Evolutionary conservation across 1,140 invertebrate species (phyloP), one percentile per base, ranked within the genome.

Genomic region (Pectinophora gossypiella): DNA sequence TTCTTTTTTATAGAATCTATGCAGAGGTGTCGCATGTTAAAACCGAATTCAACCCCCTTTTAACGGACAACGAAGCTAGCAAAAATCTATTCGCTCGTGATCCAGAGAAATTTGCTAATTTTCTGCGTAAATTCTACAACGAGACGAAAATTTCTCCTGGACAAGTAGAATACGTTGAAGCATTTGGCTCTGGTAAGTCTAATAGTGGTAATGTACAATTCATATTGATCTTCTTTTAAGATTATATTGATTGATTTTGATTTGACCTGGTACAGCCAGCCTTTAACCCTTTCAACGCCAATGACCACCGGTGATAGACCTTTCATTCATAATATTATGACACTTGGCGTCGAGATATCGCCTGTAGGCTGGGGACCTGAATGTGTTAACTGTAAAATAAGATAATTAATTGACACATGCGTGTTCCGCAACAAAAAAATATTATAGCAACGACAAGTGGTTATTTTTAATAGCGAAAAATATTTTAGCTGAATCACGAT

Each of bases 101-200:
- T 81, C 87, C 32, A 69, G 75, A 22, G 50, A 86, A 18, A 90
- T 92, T 76, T 84, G 87, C 48, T 49, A 77, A 43, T 64, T 95
- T 76, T 13, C 64, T 95, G 2, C 72, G 87, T 43, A 89, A 91
- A 52, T 90, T 89, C 54, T 95, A 95, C 61, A 68, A 85, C 22
- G 90, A 92, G 62, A 86, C 88, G 10, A 85, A 89, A 19, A 71
- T 95, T 19, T 83, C 91, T 59, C 92, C 93, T 1, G 68, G 79
- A 45, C 70, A 87, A 19, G 90, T 95, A 2, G 86, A 89, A 38
- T 95, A 93, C 69, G 89, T 95, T 13, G 94, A 95, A 81, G 90
- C 91, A 38, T 93, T 94, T 79, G 93, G 94, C 16, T 94, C 92
- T 68, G 84, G 67, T 85, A 64, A 48, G 9, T 38, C 10, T n/a